These are phyloP conservation scores for Myopa testacea DNA, from an alignment of 2,888 invertebrate genomes.

Conservation along the genomic window DNA sequence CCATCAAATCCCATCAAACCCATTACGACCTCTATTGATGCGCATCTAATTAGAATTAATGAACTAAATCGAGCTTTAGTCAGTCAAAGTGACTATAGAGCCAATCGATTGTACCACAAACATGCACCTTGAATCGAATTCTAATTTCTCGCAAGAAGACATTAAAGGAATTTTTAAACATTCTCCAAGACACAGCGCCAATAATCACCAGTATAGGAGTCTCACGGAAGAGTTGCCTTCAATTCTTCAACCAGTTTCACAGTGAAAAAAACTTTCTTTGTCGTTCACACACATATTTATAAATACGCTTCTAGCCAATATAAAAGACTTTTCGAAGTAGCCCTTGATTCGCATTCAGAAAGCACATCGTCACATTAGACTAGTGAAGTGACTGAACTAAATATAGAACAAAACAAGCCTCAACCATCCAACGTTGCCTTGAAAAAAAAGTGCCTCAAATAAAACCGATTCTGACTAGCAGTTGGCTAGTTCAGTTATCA, in stretches of 20 bases:
- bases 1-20: conserved; percentile 42
- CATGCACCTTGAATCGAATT: conserved; percentile 44
- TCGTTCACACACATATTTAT: conserved; percentile 67
- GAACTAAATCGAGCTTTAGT: conserved; percentile 64
- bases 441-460: no score
- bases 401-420: no score
- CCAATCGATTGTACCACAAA: no score
- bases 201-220: conserved; percentile 58
- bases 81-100: conserved; percentile 26
- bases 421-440: no score
- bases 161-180: conserved; percentile 61
- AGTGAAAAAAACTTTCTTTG: conserved; percentile 62
- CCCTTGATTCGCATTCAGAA: conserved; percentile 54
- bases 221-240: conserved; percentile 39
- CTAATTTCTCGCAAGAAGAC: conserved; percentile 53
- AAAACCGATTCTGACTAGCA: no score
- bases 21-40: conserved; percentile 64
- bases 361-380: conserved; percentile 31
- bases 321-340: conserved; percentile 65
- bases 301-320: conserved; percentile 62
- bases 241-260: neutral
- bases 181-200: conserved; percentile 61
- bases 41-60: conserved; percentile 66
- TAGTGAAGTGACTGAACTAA: no score
- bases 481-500: no score